Base-by-base conservation (phyloP, 1,140 invertebrate genomes). In the Cylas formicarius region DNA sequence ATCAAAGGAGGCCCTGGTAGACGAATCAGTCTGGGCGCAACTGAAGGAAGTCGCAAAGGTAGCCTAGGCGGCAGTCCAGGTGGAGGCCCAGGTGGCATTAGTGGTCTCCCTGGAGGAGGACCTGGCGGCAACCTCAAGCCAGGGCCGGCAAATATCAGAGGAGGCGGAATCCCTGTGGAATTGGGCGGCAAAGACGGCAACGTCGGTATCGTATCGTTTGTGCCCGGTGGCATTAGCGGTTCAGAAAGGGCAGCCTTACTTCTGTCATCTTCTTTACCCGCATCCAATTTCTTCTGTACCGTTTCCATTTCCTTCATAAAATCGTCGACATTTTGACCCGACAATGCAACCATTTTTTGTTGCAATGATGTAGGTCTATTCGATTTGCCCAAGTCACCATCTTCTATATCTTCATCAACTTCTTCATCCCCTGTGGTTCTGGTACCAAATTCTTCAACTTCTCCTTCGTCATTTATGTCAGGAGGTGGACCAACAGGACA, bases 231-330 rank as follows among this genome's bases (percentile, higher is more conserved):
- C 11, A 56, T 23, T 10, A 59, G 26, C 9, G 50, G 44, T 39
- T 62, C 58, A 8, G 52, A 37, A 23, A 44, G 48, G 34, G 45
- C 67, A 32, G 50, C 50, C 53, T 76, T 68, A 2, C 75, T 70
- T 52, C 69, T 74, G 10, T 82, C 78, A 40, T 78, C 76, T 6
- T 75, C 74, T 53, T 76, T 67, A 51, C 80, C 75, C 10, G 72
- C 72, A 60, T 84, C 79, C 37, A 78, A 72, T 55, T 83, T 85
- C 50, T 80, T 81, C 55, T 87, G 84, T 0, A 86, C 84, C 28
- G 84, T 81, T 68, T 88, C 85, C 81, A 87, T 86, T 71, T 91
- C 88, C 60, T 87, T 85, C 82, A 90, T 90, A 58, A 90, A 90
- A 29, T 86, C 80, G 57, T 92, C 88, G n/a, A 90, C 84, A 60